phyloP scores from a whole-genome alignment of 2,888 invertebrate genomes.

The Eupithecia dodoneata region DNA sequence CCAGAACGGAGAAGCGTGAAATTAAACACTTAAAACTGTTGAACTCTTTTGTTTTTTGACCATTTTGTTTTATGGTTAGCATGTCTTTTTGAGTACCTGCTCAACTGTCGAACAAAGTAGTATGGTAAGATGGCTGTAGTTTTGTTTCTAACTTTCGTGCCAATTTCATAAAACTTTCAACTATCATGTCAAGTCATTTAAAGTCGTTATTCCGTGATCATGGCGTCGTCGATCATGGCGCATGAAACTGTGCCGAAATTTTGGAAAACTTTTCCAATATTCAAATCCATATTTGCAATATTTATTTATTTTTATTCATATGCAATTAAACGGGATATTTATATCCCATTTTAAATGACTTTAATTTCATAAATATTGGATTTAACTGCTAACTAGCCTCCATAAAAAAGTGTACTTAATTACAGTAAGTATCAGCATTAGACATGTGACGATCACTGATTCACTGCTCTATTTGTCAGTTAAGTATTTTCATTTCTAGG shows the following conservation, averaged over 20 bases:
- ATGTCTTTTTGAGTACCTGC: background rate
- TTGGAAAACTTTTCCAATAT: too few species aligned
- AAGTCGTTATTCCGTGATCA: too few species aligned
- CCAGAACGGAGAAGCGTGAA: constrained; percentile 32
- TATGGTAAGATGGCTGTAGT: background rate
- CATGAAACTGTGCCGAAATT: too few species aligned
- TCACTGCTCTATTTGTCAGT: background rate
- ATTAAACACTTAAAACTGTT: constrained; percentile 24
- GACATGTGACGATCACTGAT: background rate
- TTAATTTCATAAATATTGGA: background rate
- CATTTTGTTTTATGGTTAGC: constrained; percentile 12
- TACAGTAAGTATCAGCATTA: background rate
- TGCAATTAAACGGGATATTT: too few species aligned
- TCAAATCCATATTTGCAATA: too few species aligned
- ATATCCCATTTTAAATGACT: too few species aligned
- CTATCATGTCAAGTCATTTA: too few species aligned
- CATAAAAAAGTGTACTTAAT: background rate
- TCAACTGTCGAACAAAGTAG: background rate
- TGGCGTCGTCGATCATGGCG: too few species aligned
- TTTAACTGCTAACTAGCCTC: background rate
- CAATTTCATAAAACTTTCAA: background rate
- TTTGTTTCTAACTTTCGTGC: background rate
- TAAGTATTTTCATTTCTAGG: background rate
- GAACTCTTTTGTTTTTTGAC: constrained; percentile 17
- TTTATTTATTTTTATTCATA: too few species aligned